Conservation (phyloP, 2,888 invertebrate genomes). For the Philonicus albiceps region DNA sequence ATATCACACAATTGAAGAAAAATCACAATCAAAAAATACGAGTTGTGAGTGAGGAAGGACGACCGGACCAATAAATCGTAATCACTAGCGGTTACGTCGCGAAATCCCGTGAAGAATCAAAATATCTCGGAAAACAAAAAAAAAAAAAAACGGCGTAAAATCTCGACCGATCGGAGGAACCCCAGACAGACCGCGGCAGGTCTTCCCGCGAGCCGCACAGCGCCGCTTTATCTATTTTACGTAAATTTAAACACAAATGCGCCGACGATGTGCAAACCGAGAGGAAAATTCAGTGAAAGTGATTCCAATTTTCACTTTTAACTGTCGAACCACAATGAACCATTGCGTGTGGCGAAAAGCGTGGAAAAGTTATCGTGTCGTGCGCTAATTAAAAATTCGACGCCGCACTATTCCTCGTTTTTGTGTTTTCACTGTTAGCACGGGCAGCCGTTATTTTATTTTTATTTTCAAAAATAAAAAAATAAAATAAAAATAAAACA, state of each 20-base stretch:
- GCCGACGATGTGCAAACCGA: background rate
- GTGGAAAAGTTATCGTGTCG: constrained; percentile 38
- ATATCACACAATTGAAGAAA: background rate
- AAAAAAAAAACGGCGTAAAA: background rate
- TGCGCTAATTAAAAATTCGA: constrained; percentile 30
- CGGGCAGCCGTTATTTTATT: background rate
- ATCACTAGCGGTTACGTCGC: background rate
- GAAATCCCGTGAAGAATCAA: background rate
- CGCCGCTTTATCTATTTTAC: constrained; percentile 13
- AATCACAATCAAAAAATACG: background rate
- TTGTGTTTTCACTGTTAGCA: background rate
- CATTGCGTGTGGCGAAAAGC: constrained; percentile 41
- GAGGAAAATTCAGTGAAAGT: constrained; percentile 43
- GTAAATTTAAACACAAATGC: constrained; percentile 27
- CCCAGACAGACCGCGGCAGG: background rate
- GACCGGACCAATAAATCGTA: background rate
- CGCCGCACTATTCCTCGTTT: constrained; percentile 19
- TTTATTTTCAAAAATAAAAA: background rate
- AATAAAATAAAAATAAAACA: background rate
- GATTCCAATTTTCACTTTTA: constrained; percentile 42
- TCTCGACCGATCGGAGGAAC: background rate
- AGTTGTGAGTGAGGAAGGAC: background rate
- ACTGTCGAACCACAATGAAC: constrained; percentile 40
- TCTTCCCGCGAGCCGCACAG: background rate
- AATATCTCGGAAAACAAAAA: too few relatives aligned